Percentiles rank a stretch among this genome's conserved stretches.
These are phyloP conservation scores for Andrena haemorrhoa DNA, from an alignment of 2,888 invertebrate species.

Conservation along the genomic window DNA sequence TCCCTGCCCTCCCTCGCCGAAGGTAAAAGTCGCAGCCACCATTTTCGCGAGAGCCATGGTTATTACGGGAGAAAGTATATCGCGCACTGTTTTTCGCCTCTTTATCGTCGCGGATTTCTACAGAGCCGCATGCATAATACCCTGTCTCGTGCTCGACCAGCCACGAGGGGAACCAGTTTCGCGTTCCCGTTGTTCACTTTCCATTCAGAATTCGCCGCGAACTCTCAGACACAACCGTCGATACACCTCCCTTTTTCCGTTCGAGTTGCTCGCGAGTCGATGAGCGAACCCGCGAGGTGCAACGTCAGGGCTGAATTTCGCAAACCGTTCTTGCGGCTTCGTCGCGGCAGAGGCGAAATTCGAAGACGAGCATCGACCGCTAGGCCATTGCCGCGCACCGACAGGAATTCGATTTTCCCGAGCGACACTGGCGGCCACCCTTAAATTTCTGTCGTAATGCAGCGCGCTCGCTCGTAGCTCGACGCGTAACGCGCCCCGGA, in stretches of 20 bases:
- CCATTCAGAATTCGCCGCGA: slow-evolving; percentile 14
- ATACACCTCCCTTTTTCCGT: not conserved
- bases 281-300: not conserved
- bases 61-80: slow-evolving; percentile 37
- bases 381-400: slow-evolving; percentile 23
- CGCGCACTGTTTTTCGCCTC: slow-evolving; percentile 10
- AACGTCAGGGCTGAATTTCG: slow-evolving; percentile 24
- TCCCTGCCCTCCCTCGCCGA: slow-evolving; percentile 1
- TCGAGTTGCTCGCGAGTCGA: not conserved
- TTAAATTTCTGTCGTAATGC: slow-evolving; percentile 66
- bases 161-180: slow-evolving; percentile 40
- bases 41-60: slow-evolving; percentile 19
- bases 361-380: slow-evolving; percentile 28
- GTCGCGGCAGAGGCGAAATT: not conserved
- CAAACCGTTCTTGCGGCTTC: not conserved
- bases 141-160: not conserved
- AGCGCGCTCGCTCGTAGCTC: slow-evolving; percentile 50
- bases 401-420: slow-evolving; percentile 60
- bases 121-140: slow-evolving; percentile 8
- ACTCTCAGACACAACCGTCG: slow-evolving; percentile 22
- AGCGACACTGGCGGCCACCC: slow-evolving; percentile 29
- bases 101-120: slow-evolving; percentile 17
- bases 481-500: slow-evolving; percentile 56
- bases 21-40: slow-evolving; percentile 31
- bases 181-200: slow-evolving; percentile 6